Percentiles rank a stretch among this genome's conserved stretches.
These are phyloP conservation scores for Hyppa rectilinea DNA, from an alignment of 2,888 invertebrate genomes.

Conservation along the genomic window DNA sequence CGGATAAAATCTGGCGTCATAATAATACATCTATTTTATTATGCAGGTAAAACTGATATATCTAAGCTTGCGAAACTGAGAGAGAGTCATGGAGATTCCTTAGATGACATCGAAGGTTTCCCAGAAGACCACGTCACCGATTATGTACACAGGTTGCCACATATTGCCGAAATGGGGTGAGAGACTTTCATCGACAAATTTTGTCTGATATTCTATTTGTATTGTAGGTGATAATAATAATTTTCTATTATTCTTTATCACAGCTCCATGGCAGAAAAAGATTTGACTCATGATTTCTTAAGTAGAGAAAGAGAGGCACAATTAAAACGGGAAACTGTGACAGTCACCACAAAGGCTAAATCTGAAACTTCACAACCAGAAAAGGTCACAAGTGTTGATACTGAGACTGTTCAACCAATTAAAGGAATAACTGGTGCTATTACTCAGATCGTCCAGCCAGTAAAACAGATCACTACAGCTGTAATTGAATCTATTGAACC, in stretches of 20 bases:
- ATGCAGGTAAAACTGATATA: constrained; percentile 78
- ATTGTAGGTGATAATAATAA: constrained; percentile 1
- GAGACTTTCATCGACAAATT: not conserved
- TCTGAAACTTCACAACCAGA: constrained; percentile 38
- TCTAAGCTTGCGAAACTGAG: constrained; percentile 79
- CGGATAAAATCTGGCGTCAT: too few relatives aligned
- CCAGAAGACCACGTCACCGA: constrained; percentile 88
- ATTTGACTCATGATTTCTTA: constrained; percentile 79
- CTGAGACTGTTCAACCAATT: constrained; percentile 40
- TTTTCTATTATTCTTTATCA: constrained; percentile 8
- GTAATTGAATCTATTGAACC: constrained; percentile 21
- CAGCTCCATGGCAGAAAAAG: constrained; percentile 78
- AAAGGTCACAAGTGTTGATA: constrained; percentile 32
- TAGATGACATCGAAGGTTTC: constrained; percentile 89
- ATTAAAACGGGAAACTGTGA: constrained; percentile 77
- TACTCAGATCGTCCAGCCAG: constrained; percentile 16
- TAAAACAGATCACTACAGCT: constrained; percentile 14
- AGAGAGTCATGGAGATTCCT: constrained; percentile 84
- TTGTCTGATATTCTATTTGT: not conserved
- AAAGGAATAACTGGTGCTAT: constrained; percentile 49
- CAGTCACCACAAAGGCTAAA: constrained; percentile 37
- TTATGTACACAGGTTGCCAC: constrained; percentile 86
- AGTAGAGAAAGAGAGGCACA: constrained; percentile 84
- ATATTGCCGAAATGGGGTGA: constrained; percentile 88
- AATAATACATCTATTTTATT: not conserved